Conservation (phyloP, 2,113 vertebrate genomes). For the Anser cygnoides region DNA sequence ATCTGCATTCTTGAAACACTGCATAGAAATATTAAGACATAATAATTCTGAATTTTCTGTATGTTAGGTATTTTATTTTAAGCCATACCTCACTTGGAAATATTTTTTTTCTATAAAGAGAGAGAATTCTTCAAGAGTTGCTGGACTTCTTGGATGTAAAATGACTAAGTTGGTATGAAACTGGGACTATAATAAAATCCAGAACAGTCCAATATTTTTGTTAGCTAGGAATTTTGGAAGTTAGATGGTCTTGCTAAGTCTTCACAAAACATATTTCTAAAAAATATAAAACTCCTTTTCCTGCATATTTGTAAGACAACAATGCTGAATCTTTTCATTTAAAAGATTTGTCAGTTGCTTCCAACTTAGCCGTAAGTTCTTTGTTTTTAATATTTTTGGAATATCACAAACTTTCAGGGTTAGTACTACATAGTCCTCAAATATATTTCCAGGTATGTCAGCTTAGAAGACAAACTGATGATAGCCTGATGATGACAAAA, state of each 20-base stretch:
- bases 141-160: neutral
- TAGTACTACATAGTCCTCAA: neutral
- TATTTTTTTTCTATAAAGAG: neutral
- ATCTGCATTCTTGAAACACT: neutral
- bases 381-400: neutral
- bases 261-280: neutral
- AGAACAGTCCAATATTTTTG: neutral
- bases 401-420: neutral
- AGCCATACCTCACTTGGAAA: rapidly evolving
- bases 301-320: neutral
- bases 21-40: neutral
- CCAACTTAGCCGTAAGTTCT: rapidly evolving
- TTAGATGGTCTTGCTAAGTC: neutral
- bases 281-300: neutral
- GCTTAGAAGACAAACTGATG: neutral
- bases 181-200: neutral
- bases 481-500: neutral
- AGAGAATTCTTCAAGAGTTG: neutral
- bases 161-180: neutral
- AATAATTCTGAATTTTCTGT: neutral
- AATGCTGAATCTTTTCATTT: neutral
- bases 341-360: neutral
- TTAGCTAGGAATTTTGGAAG: neutral
- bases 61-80: neutral
- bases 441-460: neutral